Conservation (phyloP, 2,113 vertebrate genomes). For the Chloropsis cyanopogon region DNA sequence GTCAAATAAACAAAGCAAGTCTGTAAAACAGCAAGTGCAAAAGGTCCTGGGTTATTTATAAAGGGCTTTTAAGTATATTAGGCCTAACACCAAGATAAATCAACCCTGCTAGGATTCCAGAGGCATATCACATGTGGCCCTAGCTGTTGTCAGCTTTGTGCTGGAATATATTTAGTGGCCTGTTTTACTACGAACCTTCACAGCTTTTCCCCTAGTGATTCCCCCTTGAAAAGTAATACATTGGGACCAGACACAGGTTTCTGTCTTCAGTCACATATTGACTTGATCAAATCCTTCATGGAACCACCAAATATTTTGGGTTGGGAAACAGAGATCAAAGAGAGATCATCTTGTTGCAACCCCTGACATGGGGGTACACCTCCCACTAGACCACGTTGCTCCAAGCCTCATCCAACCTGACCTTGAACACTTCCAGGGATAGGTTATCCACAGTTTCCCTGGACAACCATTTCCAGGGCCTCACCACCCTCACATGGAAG, state of each 20-base stretch:
- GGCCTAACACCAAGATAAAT: constrained; percentile 68
- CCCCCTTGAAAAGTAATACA: neutral
- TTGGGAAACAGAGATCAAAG: neutral
- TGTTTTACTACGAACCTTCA: neutral
- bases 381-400: neutral
- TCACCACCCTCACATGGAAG: neutral
- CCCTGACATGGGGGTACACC: neutral
- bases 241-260: neutral
- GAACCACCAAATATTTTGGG: neutral
- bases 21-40: constrained; percentile 55
- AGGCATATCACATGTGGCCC: constrained; percentile 17
- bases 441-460: neutral
- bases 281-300: neutral
- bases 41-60: constrained; percentile 68
- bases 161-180: constrained; percentile 7
- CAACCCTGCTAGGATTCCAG: constrained; percentile 42
- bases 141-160: constrained; percentile 53
- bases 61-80: constrained; percentile 58
- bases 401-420: neutral
- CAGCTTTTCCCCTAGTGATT: neutral
- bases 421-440: neutral
- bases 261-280: neutral
- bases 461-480: neutral
- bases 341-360: neutral
- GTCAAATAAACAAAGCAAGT: constrained; percentile 61